These are phyloP conservation scores for Urocitellus parryii DNA, from an alignment of 2,113 vertebrate species.

Conservation along the genomic window DNA sequence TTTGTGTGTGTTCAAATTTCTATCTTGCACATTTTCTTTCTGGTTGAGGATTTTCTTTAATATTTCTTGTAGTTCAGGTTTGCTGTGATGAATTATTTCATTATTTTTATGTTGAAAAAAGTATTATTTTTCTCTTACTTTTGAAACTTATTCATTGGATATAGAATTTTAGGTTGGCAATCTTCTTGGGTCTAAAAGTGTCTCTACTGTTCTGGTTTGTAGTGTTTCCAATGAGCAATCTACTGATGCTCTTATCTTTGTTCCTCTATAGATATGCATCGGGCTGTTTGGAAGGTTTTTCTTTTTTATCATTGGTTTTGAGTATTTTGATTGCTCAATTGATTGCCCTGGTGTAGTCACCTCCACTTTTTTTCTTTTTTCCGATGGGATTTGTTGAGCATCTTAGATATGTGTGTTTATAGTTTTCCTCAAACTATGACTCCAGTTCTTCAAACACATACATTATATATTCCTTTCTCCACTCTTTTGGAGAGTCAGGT, in stretches of 20 bases:
- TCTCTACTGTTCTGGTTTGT: background rate
- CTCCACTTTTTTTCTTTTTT: background rate
- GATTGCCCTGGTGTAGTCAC: background rate
- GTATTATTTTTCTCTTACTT: background rate
- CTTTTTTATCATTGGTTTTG: background rate
- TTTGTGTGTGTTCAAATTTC: background rate
- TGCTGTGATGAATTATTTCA: background rate
- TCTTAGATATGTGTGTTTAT: background rate
- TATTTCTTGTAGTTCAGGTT: background rate
- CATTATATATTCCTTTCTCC: background rate
- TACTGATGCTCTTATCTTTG: background rate
- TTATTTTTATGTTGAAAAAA: background rate
- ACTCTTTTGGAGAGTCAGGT: background rate
- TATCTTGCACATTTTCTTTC: background rate
- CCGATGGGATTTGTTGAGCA: background rate
- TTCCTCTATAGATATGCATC: background rate
- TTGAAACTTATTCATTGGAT: background rate
- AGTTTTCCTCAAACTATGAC: background rate
- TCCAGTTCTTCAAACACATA: background rate
- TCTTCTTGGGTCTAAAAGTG: background rate
- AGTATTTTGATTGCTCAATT: background rate
- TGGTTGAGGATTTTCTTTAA: background rate
- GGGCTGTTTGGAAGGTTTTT: background rate
- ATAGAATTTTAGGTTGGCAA: background rate
- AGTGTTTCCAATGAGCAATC: background rate